These are phyloP conservation scores for Chorisops tibialis DNA, from an alignment of 2,888 invertebrate genomes.

Conservation along the genomic window DNA sequence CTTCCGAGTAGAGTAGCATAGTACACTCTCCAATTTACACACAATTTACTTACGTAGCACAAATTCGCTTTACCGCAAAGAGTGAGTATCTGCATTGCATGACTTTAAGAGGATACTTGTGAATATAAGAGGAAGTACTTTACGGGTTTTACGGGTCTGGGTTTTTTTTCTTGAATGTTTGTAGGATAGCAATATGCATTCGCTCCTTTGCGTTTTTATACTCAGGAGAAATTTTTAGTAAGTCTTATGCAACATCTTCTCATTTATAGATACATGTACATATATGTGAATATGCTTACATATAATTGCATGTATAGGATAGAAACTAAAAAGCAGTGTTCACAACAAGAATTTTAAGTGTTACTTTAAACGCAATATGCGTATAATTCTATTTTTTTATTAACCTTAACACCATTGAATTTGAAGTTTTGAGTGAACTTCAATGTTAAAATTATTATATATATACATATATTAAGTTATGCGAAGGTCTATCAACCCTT, in stretches of 20 bases:
- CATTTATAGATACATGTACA: background rate
- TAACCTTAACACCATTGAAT: conserved; percentile 22
- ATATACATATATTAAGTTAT: too few relatives aligned
- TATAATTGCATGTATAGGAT: background rate
- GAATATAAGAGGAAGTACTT: conserved; percentile 22
- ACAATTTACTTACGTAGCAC: conserved; percentile 24
- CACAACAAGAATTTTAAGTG: conserved; percentile 24
- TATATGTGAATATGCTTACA: background rate
- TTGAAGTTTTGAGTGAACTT: conserved; percentile 24
- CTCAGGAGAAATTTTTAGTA: conserved; percentile 21
- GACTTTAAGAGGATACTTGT: conserved; percentile 25
- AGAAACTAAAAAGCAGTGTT: conserved; percentile 11
- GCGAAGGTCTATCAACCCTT: too few relatives aligned
- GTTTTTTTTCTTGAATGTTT: conserved; percentile 7
- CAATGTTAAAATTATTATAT: conserved; percentile 21
- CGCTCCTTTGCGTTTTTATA: background rate
- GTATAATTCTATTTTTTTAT: conserved; percentile 7
- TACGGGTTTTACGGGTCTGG: conserved; percentile 12
- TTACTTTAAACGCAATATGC: conserved; percentile 18
- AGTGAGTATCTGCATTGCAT: conserved; percentile 26
- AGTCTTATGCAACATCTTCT: conserved; percentile 14
- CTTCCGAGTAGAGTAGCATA: background rate
- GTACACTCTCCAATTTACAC: conserved; percentile 11
- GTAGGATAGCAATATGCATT: background rate
- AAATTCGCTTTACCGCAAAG: conserved; percentile 20